Conservation (phyloP, 2,888 invertebrate species). For the Xestia c-nigrum region DNA sequence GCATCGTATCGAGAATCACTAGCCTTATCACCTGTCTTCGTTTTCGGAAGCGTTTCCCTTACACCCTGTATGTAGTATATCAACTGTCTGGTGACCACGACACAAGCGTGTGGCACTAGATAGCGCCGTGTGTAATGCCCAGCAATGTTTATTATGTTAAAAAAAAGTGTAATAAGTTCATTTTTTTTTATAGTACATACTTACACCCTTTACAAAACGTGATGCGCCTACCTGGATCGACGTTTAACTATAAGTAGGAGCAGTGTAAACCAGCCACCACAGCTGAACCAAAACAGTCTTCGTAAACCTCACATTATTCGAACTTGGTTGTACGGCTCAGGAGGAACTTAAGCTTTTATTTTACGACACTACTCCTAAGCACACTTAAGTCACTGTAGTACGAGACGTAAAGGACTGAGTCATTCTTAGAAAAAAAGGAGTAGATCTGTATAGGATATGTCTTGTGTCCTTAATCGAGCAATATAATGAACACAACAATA, state of each 20-base stretch:
- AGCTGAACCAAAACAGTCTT: background rate
- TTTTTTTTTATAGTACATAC: no score
- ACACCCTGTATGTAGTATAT: no score
- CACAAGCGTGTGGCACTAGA: no score
- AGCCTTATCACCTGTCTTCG: no score
- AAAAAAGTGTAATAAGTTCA: no score
- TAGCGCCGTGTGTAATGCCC: no score
- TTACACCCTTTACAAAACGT: no score
- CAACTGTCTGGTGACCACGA: no score
- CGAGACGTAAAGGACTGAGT: constrained; percentile 29
- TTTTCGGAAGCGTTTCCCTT: no score
- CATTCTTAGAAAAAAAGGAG: constrained; percentile 40
- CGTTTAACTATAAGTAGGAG: background rate
- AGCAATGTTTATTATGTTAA: no score
- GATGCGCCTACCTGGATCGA: background rate
- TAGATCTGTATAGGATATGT: constrained; percentile 32
- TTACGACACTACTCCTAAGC: constrained; percentile 40
- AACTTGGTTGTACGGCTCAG: constrained; percentile 22
- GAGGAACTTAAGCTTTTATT: constrained; percentile 30
- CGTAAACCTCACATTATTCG: constrained; percentile 15
- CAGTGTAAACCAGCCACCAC: background rate
- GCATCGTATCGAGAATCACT: no score
- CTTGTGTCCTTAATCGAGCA: constrained; percentile 7
- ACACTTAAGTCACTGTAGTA: constrained; percentile 28
- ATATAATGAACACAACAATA: background rate